Evolutionary conservation across 2,113 vertebrate genomes (phyloP).

Genomic region (Electrona antarctica): DNA sequence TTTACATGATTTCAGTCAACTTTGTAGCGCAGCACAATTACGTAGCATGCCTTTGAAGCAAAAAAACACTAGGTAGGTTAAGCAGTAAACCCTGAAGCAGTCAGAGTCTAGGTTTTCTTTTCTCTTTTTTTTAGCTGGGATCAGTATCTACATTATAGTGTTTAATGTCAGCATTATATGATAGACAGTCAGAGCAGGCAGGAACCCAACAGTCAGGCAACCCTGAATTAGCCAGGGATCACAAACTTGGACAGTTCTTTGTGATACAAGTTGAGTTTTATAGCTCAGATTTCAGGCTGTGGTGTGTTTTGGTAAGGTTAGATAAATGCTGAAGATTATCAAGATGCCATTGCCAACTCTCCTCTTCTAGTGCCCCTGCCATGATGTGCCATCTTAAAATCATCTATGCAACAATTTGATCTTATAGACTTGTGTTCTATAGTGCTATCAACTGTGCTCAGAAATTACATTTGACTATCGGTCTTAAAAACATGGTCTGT

Average conservation of each 20-base stretch:
- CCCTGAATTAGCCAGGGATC: conserved; percentile 28
- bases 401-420: no score
- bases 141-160: conserved; percentile 24
- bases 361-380: no score
- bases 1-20: background rate
- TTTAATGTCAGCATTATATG: no score
- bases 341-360: background rate
- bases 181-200: conserved; percentile 21
- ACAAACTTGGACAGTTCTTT: conserved; percentile 47
- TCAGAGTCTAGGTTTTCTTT: conserved; percentile 38
- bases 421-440: no score
- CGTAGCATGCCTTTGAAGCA: conserved; percentile 22
- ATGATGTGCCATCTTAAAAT: no score
- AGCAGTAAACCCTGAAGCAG: background rate
- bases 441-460: no score
- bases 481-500: no score
- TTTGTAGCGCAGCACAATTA: background rate
- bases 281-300: conserved; percentile 33
- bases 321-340: background rate
- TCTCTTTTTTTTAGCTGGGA: conserved; percentile 4
- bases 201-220: conserved; percentile 34
- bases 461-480: no score
- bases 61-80: conserved; percentile 23
- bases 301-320: conserved; percentile 18
- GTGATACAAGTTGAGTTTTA: conserved; percentile 23